Evolutionary conservation across 2,888 invertebrate genomes (phyloP), one percentile per base, ranked within the genome.

Genomic region (Drosophila affinis): DNA sequence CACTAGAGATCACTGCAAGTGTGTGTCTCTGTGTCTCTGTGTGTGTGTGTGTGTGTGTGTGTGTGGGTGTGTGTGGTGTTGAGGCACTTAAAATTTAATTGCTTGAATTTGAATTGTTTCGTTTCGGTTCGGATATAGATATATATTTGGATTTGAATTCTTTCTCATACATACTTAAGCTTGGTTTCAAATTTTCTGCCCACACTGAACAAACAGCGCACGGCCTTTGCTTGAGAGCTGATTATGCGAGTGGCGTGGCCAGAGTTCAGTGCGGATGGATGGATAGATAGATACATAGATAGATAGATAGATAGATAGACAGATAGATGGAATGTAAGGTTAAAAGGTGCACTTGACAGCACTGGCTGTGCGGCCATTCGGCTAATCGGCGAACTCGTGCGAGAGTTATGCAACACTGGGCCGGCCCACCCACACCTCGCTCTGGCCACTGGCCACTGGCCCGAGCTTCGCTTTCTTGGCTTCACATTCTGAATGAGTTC

Each of bases 401-500:
- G 32, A 51, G 51, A 34, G 17, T 17, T n/a, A 39, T 14, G 39
- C 39, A 39, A 39, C 39, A n/a, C n/a, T 9, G 12, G 57, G 45
- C 57, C 51, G 57, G 45, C 57, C 45, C 34, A 76, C 70, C 47
- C 55, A 62, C 83, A 80, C 70, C 75, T 67, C 46, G 68, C 67
- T 81, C 78, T 80, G 70, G 63, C 77, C 77, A 3, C 14, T 27
- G 27, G 27, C 14, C 7, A 81, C 79, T 29, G 71, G 64, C 58
- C 55, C 53, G 12, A 27, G 47, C 56, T 44, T 49, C 49, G 56
- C 32, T 63, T 62, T 62, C 34, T 24, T 45, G 60, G 76, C 74
- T 81, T 85, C 64, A 76, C 71, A 89, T 85, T 89, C 86, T 86
- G 88, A 88, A 88, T 84, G 87, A 87, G 88, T 83, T 83, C 44